Percentiles rank a stretch among this genome's conserved stretches.
These are phyloP conservation scores for Garra rufa DNA, from an alignment of 2,113 vertebrate genomes.

Conservation along the genomic window DNA sequence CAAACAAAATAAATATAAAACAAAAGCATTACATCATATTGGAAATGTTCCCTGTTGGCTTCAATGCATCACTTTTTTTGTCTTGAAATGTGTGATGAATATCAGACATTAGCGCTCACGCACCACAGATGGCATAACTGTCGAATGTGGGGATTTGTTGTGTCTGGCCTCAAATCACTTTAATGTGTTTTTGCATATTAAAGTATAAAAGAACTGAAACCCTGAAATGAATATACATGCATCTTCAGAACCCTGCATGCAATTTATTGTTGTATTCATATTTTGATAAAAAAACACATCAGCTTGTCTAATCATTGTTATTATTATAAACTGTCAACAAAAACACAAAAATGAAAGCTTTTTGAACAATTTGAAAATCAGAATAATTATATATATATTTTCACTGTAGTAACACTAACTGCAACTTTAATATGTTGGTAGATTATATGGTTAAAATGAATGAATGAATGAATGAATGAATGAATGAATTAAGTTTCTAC, in stretches of 20 bases:
- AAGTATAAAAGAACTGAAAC: neutral
- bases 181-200: slow-evolving; percentile 18
- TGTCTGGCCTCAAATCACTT: slow-evolving; percentile 65
- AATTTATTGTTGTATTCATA: neutral
- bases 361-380: neutral
- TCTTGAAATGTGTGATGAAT: slow-evolving; percentile 72
- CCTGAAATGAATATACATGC: slow-evolving; percentile 1
- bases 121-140: slow-evolving; percentile 73
- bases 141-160: slow-evolving; percentile 69
- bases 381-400: neutral
- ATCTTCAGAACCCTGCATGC: neutral
- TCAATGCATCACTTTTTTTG: slow-evolving; percentile 61
- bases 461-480: too few relatives aligned
- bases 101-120: slow-evolving; percentile 66
- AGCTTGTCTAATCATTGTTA: neutral
- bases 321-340: neutral
- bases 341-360: neutral
- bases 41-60: slow-evolving; percentile 25
- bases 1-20: neutral
- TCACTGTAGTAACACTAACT: neutral
- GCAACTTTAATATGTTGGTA: neutral
- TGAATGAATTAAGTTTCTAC: too few relatives aligned
- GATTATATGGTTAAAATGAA: neutral
- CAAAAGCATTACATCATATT: slow-evolving; percentile 15
- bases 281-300: neutral